Evolutionary conservation across 2,797 vertebrate species (phyloP).

Genomic region (Xenops minutus): DNA sequence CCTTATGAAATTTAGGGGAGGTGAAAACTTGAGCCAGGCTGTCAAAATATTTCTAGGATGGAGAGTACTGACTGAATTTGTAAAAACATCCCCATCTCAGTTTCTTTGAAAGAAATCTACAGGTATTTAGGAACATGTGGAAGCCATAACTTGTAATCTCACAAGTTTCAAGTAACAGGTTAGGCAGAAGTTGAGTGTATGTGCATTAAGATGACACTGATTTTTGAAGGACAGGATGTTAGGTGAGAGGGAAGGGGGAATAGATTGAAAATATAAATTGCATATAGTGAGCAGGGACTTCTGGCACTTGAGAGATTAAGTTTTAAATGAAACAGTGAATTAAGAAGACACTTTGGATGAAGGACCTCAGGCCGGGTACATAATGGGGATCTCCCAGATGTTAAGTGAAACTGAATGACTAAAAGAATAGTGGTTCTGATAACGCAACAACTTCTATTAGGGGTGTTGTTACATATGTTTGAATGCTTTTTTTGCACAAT

Average conservation of each 20-base stretch:
- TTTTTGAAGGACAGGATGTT: background rate
- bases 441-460: background rate
- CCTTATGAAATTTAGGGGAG: background rate
- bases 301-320: accelerated
- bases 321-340: background rate
- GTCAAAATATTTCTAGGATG: background rate
- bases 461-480: background rate
- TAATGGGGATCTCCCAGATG: background rate
- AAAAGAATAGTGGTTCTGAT: background rate
- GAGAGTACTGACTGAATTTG: background rate
- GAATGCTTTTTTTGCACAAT: background rate
- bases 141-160: background rate
- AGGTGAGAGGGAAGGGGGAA: background rate
- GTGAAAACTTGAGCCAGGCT: background rate
- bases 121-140: accelerated
- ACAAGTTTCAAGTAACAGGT: background rate
- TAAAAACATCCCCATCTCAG: background rate
- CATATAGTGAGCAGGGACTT: background rate
- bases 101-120: background rate
- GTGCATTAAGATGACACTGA: background rate
- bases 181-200: background rate
- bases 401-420: background rate
- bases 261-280: background rate
- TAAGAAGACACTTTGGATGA: background rate
- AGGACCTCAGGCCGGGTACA: background rate